Base-by-base conservation (phyloP, 1,140 invertebrate species). In the Hycleus cichorii region DNA sequence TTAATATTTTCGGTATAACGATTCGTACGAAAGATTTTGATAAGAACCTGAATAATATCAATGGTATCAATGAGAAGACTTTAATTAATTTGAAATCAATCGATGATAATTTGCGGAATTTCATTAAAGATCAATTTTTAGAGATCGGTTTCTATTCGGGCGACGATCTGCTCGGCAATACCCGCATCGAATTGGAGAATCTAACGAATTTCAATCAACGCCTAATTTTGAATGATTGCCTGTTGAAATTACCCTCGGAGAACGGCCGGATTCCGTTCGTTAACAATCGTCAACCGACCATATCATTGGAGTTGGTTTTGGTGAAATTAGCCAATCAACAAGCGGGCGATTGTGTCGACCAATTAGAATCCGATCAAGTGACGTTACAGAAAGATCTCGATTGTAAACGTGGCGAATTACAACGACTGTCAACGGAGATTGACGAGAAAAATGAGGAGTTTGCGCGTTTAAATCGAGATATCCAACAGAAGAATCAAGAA, bases 1-100 rank as follows among this genome's bases (percentile, higher is more conserved):
- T 72, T 42, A 65, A 63, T 45, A 63, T 74, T 2, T 68, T 74
- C 46, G 71, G 71, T 0, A 62, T 72, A 5, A 58, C 53, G 3
- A 66, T 74, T 9, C 71, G 67, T 50, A 71, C 70, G n/a, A 71
- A 67, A 50, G 60, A 63, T 4, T 69, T 74, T 32, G 59, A 60
- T 7, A 61, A 63, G 38, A 53, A 68, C 52, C 42, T 72, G 8
- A 63, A 68, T 42, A 57, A 64, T 6, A 59, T 46, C 3, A 66
- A 69, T 18, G 18, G 42, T 2, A 49, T 72, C 45, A 67, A 74
- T 44, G 72, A 74, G 49, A 65, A 61, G 48, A 63, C 72, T n/a
- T 66, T 71, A 2, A 62, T 74, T 3, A 68, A 66, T 39, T 47
- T 74, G 2, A 42, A 62, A 24, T 65, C 70, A 3, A 65, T 45